These are phyloP conservation scores for Coenonympha arcania DNA, from an alignment of 2,888 invertebrate species.

Conservation along the genomic window DNA sequence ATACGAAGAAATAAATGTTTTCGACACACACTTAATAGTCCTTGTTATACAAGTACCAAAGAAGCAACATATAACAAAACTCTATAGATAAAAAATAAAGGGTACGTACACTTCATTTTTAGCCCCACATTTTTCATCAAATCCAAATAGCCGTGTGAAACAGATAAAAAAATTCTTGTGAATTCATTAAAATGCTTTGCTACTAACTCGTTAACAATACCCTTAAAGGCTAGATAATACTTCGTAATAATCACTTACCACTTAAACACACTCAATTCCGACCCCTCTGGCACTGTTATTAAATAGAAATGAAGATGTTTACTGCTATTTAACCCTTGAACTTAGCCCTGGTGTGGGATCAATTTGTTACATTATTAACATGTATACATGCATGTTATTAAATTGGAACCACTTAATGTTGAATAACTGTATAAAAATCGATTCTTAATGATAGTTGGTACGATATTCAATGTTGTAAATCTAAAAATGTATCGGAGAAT, in stretches of 20 bases:
- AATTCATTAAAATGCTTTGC: slow-evolving; percentile 42
- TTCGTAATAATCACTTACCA: slow-evolving; percentile 30
- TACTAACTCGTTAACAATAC: slow-evolving; percentile 26
- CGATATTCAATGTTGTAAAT: neutral
- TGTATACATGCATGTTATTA: slow-evolving; percentile 19
- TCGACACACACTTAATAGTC: too few species aligned
- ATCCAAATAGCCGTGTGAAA: slow-evolving; percentile 51
- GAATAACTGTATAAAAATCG: neutral
- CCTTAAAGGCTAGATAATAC: slow-evolving; percentile 17
- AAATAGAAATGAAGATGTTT: slow-evolving; percentile 63
- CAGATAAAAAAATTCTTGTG: slow-evolving; percentile 26
- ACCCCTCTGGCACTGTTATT: slow-evolving; percentile 52
- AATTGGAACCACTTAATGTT: slow-evolving; percentile 2
- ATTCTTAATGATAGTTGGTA: neutral
- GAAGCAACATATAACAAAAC: neutral
- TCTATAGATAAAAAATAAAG: neutral
- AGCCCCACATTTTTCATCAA: slow-evolving; percentile 23
- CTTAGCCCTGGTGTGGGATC: slow-evolving; percentile 35
- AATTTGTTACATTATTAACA: slow-evolving; percentile 27
- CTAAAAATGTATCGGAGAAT: too few species aligned
- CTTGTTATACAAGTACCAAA: neutral
- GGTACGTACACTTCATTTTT: neutral
- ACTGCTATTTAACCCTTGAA: slow-evolving; percentile 64
- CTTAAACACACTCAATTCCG: slow-evolving; percentile 38
- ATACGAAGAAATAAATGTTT: neutral